Evolutionary conservation across 2,888 invertebrate species (phyloP), one percentile per base, ranked within the genome.

Genomic region (Hermodice carunculata): DNA sequence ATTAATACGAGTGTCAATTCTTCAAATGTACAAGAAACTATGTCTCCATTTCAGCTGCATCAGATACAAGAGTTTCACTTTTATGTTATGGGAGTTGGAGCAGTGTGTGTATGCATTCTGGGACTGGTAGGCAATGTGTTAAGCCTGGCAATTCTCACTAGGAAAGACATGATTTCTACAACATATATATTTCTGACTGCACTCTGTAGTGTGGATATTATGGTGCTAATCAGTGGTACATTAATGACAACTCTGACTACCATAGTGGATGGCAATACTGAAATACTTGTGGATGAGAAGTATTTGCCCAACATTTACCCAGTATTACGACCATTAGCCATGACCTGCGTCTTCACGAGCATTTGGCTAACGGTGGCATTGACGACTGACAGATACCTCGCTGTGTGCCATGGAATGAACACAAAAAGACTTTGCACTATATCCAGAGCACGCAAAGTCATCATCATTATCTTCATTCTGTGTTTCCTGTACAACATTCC

Each of bases 361-460:
- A 24, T 56, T n/a, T 56, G 49, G 44, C 26, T 61, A 22, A 37
- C 49, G 6, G 48, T 61, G 37, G 48, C 46, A 3, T 28, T 43
- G 3, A 43, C 56, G 6, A 31, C 26, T 3, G 56, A 56, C 29
- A 22, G 56, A 2, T 56, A 56, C 43, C 31, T 56, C n/a, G 56
- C 56, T 5, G 56, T 56, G 22, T 56, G 56, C 24, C 56, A 56
- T 43, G 42, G 34, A 5, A 14, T 56, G n/a, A 32, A 37, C 24
- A 56, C 42, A 3, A 37, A 56, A 29, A 40, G 43, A 8, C 29
- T 56, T 17, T 43, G 24, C 42, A 56, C 56, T 6, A 43, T 56
- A 6, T 5, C 5, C 28, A 22, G 56, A 5, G 56, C 56, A 3
- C 42, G 56, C 3, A 26, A 2, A 3, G 28, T 43, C 2, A 43